These are phyloP conservation scores for Epinotia nisella DNA, from an alignment of 2,888 invertebrate species.

Conservation along the genomic window DNA sequence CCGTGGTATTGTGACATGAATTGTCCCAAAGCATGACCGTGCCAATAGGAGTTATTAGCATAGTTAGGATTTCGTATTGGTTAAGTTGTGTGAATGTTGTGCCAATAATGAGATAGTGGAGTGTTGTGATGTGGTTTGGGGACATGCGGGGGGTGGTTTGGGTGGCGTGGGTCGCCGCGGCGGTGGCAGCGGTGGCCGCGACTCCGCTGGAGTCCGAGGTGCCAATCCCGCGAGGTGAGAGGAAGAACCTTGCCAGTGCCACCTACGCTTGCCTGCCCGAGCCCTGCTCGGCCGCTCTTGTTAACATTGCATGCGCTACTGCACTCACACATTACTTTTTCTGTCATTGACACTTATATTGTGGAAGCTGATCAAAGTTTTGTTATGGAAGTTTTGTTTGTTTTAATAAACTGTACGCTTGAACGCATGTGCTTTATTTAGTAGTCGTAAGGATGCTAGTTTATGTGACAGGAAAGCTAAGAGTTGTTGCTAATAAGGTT, in stretches of 20 bases:
- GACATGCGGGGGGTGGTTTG: slow-evolving; percentile 82
- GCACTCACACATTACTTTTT: slow-evolving; percentile 40
- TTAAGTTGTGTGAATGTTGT: slow-evolving; percentile 83
- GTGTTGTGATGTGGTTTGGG: slow-evolving; percentile 84
- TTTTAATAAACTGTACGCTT: slow-evolving; percentile 32
- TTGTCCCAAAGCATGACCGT: slow-evolving; percentile 81
- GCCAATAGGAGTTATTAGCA: slow-evolving; percentile 80
- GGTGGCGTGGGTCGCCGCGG: slow-evolving; percentile 73
- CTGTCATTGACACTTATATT: slow-evolving; percentile 38
- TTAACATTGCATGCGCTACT: slow-evolving; percentile 63
- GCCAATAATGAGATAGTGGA: slow-evolving; percentile 85
- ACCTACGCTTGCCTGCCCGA: slow-evolving; percentile 61
- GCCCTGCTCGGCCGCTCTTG: slow-evolving; percentile 49
- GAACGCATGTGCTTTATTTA: slow-evolving; percentile 29
- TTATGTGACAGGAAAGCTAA: background rate
- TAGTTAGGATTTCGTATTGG: slow-evolving; percentile 81
- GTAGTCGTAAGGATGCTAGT: background rate
- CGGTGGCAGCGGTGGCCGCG: slow-evolving; percentile 70
- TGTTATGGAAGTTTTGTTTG: slow-evolving; percentile 38
- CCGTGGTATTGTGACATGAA: slow-evolving; percentile 70
- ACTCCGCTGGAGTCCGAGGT: slow-evolving; percentile 77
- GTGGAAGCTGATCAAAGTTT: slow-evolving; percentile 18
- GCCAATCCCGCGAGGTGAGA: slow-evolving; percentile 77
- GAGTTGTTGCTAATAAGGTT: slow-evolving; percentile 1
- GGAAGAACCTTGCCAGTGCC: slow-evolving; percentile 69